phyloP scores from a whole-genome alignment of 2,888 invertebrate species.

The Drosophila multiciliata region DNA sequence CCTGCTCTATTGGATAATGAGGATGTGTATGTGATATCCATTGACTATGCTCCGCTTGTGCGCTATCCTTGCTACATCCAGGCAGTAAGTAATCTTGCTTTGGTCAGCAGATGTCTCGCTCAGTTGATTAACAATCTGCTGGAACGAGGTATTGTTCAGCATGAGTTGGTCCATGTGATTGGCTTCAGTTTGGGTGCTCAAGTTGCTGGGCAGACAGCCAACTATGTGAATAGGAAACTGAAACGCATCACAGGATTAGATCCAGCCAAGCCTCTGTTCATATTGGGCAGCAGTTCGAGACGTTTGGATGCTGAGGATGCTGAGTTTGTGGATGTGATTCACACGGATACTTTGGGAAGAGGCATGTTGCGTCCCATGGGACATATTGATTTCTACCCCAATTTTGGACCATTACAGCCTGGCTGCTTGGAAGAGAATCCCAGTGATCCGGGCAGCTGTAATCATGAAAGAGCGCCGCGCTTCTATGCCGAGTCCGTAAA shows the following conservation, averaged over 20 bases:
- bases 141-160: constrained; percentile 82
- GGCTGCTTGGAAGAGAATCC: constrained; percentile 85
- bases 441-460: constrained; percentile 87
- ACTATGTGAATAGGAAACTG: constrained; percentile 85
- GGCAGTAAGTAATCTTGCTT: constrained; percentile 87
- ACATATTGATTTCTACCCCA: constrained; percentile 87
- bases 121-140: constrained; percentile 87
- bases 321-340: constrained; percentile 88
- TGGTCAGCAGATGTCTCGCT: constrained; percentile 87
- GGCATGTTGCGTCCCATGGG: constrained; percentile 86
- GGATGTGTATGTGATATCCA: constrained; percentile 87
- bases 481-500: constrained; percentile 87
- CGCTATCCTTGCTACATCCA: constrained; percentile 87
- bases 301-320: constrained; percentile 87
- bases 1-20: constrained; percentile 87
- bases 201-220: constrained; percentile 86
- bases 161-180: constrained; percentile 87
- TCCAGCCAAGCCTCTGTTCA: constrained; percentile 88
- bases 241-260: constrained; percentile 88
- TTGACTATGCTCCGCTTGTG: constrained; percentile 88
- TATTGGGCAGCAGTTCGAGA: constrained; percentile 84
- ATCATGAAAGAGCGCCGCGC: constrained; percentile 87
- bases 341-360: constrained; percentile 87
- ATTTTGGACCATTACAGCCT: constrained; percentile 87
- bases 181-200: constrained; percentile 89